Evolutionary conservation across 2,113 vertebrate genomes (phyloP).

Genomic region (Corythornis madagascariensis): DNA sequence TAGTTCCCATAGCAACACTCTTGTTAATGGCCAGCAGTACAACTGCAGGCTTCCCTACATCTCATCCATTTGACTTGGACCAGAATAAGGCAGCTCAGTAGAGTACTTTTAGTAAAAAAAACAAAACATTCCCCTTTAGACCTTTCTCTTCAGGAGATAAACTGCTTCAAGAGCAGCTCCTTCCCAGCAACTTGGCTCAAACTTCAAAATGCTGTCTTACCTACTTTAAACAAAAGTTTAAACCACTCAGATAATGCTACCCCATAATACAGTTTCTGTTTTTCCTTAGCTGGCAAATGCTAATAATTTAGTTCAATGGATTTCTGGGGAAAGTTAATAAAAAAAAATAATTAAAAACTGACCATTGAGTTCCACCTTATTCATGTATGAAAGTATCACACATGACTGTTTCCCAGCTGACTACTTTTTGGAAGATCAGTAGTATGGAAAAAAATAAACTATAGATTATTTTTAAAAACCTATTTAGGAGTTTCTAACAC

Average conservation of each 20-base stretch:
- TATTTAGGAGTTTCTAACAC: neutral
- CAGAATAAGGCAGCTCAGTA: conserved; percentile 57
- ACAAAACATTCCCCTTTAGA: conserved; percentile 23
- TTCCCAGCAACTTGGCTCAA: conserved; percentile 18
- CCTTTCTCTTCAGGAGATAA: conserved; percentile 57
- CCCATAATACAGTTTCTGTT: neutral
- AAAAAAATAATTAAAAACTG: neutral
- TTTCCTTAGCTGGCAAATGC: neutral
- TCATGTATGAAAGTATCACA: neutral
- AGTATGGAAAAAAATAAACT: neutral
- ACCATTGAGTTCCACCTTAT: neutral
- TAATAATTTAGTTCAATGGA: neutral
- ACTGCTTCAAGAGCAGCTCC: conserved; percentile 40
- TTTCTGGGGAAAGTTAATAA: neutral
- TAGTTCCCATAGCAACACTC: conserved; percentile 80
- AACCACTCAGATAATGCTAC: neutral
- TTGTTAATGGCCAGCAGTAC: conserved; percentile 73
- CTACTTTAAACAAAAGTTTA: neutral
- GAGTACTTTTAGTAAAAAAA: conserved; percentile 62
- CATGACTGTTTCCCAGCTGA: neutral
- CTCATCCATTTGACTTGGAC: conserved; percentile 66
- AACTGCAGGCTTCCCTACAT: conserved; percentile 71
- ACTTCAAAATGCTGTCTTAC: conserved; percentile 42
- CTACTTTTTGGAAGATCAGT: neutral
- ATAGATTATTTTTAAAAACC: neutral